A percentile compares a stretch with the other conserved stretches of the same genome.
Evolutionary conservation across 2,797 vertebrate species (phyloP).

Genomic region (Meriones psammophilus): DNA sequence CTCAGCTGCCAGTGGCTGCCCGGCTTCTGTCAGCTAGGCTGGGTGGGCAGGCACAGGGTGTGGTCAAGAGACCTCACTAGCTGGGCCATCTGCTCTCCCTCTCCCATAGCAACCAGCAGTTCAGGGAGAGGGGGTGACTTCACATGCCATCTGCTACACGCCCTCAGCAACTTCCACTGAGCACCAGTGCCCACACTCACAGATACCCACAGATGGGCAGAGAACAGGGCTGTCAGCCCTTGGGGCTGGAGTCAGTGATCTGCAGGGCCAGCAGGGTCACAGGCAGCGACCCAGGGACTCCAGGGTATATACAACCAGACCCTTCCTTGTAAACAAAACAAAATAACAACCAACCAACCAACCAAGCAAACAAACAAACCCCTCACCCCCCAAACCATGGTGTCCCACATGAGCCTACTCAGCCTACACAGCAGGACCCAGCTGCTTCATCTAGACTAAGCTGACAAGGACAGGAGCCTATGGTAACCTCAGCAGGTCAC

Average conservation of each 20-base stretch:
- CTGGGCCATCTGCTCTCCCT: conserved; percentile 75
- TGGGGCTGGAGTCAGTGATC: background rate
- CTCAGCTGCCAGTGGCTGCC: conserved; percentile 3
- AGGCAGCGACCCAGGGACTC: background rate
- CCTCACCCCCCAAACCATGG: too few species aligned
- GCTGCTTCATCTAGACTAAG: background rate
- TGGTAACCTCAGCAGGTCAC: background rate
- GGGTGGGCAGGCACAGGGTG: conserved; percentile 59
- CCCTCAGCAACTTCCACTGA: background rate
- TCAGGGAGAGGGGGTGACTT: conserved; percentile 19
- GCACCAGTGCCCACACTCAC: conserved; percentile 26
- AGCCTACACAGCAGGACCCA: background rate
- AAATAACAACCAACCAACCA: too few species aligned
- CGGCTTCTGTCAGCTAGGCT: background rate
- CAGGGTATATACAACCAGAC: background rate
- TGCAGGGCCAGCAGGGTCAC: background rate
- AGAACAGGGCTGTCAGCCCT: background rate
- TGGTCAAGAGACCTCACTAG: conserved; percentile 71
- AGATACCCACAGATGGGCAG: background rate
- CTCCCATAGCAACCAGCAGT: conserved; percentile 76
- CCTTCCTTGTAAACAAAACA: background rate
- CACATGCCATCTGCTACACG: conserved; percentile 74
- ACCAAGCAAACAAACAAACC: background rate
- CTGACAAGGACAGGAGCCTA: background rate
- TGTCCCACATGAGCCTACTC: background rate